Base-by-base conservation (phyloP, 1,140 invertebrate species). In the Pissodes strobi region DNA sequence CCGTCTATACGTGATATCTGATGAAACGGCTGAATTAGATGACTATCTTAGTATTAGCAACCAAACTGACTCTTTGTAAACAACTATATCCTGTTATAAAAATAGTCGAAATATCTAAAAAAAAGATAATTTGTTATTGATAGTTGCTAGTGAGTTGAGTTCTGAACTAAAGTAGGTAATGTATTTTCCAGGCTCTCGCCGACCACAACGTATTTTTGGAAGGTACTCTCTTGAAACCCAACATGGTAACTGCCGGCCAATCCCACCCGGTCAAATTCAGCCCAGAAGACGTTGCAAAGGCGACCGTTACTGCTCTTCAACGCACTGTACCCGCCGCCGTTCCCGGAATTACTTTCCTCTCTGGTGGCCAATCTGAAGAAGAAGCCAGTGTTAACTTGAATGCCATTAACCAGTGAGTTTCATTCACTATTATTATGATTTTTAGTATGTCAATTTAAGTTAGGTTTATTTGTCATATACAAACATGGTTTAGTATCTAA, bases 191-290 rank as follows among this genome's bases (percentile, higher is more conserved):
- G 52, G 74, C 97, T 8, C 83, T 99, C 10, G 89, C 86, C 71
- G 97, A 99, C 77, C 97, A 99, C 78, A 92, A 99, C 74, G 94
- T 99, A 41, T 99, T 88, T 83, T 85, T 99, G 67, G 97, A 99
- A 80, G 97, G 97, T 71, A 98, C 96, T 15, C 85, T 99, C 2
- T 84, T 99, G 55, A 99, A 99, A 79, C 97, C 97, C 10, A 99
- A 99, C 85, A 99, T 99, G 95, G 93, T 95, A 15, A 78, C 75
- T 0, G 64, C 57, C 1, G 76, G 76, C 17, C 92, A 95, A 81
- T 85, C 84, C 1, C 90, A 87, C 74, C 72, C 85, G n/a, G 90
- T 84, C 56, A 92, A 88, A 69, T 87, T 83, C 70, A 85, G 85
- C 12, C 85, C 93, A 13, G 84, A 89, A 68, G 87, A 98, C 71